Percentiles rank a stretch among this genome's conserved stretches.
Evolutionary conservation across 2,113 vertebrate genomes (phyloP).

Genomic region (Bubo scandiacus): DNA sequence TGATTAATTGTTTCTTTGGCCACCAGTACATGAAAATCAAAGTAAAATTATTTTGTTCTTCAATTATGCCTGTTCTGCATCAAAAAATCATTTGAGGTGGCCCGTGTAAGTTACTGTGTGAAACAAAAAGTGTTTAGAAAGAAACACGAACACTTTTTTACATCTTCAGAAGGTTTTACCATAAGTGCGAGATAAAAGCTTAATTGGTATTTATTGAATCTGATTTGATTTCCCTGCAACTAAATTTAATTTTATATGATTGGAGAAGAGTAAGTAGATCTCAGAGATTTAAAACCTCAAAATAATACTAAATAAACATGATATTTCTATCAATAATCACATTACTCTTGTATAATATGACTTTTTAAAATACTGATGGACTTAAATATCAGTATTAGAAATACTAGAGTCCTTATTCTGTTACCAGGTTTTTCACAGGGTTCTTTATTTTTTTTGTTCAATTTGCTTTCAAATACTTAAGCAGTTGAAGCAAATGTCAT

Average conservation of each 20-base stretch:
- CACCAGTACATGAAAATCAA: background rate
- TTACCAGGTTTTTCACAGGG: background rate
- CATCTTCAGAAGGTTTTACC: background rate
- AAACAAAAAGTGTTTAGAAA: background rate
- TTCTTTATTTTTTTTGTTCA: background rate
- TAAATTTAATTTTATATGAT: background rate
- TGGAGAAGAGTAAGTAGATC: background rate
- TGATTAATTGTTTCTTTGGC: background rate
- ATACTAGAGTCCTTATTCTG: background rate
- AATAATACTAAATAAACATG: background rate
- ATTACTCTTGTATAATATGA: background rate
- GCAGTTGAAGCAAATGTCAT: background rate
- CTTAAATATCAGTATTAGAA: background rate
- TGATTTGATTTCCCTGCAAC: background rate
- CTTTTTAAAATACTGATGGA: background rate
- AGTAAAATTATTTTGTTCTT: background rate
- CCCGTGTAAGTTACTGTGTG: background rate
- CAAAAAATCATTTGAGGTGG: background rate
- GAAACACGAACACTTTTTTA: background rate
- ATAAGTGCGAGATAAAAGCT: background rate
- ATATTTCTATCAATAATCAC: background rate
- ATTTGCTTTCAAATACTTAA: background rate
- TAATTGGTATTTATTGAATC: background rate
- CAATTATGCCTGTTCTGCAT: background rate
- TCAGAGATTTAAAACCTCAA: background rate